Base-by-base conservation (phyloP, 2,888 invertebrate species). In the Meganola albula region DNA sequence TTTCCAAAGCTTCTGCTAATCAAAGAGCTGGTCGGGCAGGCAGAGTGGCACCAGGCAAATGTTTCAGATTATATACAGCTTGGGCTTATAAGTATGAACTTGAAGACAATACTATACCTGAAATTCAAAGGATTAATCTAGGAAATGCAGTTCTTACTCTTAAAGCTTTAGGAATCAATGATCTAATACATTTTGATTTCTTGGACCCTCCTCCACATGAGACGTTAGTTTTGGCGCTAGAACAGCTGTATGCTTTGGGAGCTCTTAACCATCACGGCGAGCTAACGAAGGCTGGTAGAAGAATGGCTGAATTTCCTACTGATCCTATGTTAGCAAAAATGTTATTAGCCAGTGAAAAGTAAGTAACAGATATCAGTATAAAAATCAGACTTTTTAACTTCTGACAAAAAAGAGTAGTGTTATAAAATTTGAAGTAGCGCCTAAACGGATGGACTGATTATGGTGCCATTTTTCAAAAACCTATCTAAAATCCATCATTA, bases 251-350 rank as follows among this genome's bases (percentile, higher is more conserved):
- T 74, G 99, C 99, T 0, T 87, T 99, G 27, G 98, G 99, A 4
- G 99, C 99, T 1, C 87, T 99, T 7, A 99, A 99, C 86, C 98
- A 99, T 86, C 93, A 94, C 57, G 99, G 99, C 0, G 98, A 99
- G 80, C 84, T 99, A 32, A 99, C 99, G 1, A 98, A 97, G 75
- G 88, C 98, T 39, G 99, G 99, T 0, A 87, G 99, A 48, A 88
- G 97, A 68, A 99, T 99, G 99, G 99, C 99, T 0, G 99, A 99
- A 77, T 98, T 99, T 75, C 99, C 99, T 0, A 93, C 97, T 7
- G 98, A 99, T 83, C 99, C 99, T 0, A 97, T 98, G 96, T 94
- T 99, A 92, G 97, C 97, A 0, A 99, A 99, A 87, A 98, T 98
- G 97, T 87, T 99, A 33, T 72, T 99, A 30, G 98, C 99, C 0